phyloP scores from a whole-genome alignment of 2,888 invertebrate genomes.

The Automeris io region DNA sequence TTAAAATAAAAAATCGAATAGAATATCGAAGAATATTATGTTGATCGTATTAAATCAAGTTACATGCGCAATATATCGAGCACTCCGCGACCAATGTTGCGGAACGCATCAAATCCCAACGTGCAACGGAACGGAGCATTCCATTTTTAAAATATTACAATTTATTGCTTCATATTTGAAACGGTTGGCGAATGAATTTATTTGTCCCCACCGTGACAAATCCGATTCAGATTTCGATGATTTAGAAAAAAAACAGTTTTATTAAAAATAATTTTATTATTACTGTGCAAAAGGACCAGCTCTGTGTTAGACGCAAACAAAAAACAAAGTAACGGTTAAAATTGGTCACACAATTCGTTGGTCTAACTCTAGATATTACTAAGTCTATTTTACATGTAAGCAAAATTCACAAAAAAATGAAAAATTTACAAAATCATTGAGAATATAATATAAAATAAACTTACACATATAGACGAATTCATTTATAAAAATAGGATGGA shows the following conservation, averaged over 20 bases:
- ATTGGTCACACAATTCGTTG: too few relatives aligned
- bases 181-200: slow-evolving; percentile 35
- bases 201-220: slow-evolving; percentile 44
- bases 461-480: too few relatives aligned
- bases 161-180: slow-evolving; percentile 51
- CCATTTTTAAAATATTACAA: slow-evolving; percentile 58
- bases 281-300: too few relatives aligned
- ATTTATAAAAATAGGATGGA: too few relatives aligned
- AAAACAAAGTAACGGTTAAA: too few relatives aligned
- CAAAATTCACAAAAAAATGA: too few relatives aligned
- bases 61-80: slow-evolving; percentile 61
- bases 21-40: slow-evolving; percentile 14
- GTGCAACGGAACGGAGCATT: slow-evolving; percentile 30
- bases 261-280: slow-evolving; percentile 7
- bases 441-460: too few relatives aligned
- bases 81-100: slow-evolving; percentile 55
- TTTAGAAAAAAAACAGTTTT: slow-evolving; percentile 12
- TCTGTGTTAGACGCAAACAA: too few relatives aligned
- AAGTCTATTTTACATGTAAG: too few relatives aligned
- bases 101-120: slow-evolving; percentile 57
- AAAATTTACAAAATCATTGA: too few relatives aligned
- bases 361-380: too few relatives aligned
- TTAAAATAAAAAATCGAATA: slow-evolving; percentile 8
- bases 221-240: slow-evolving; percentile 23
- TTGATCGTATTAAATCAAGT: slow-evolving; percentile 44